Evolutionary conservation across 64 coral and sea anemone genomes (phyloP).

Genomic region (Exaiptasia diaphana): DNA sequence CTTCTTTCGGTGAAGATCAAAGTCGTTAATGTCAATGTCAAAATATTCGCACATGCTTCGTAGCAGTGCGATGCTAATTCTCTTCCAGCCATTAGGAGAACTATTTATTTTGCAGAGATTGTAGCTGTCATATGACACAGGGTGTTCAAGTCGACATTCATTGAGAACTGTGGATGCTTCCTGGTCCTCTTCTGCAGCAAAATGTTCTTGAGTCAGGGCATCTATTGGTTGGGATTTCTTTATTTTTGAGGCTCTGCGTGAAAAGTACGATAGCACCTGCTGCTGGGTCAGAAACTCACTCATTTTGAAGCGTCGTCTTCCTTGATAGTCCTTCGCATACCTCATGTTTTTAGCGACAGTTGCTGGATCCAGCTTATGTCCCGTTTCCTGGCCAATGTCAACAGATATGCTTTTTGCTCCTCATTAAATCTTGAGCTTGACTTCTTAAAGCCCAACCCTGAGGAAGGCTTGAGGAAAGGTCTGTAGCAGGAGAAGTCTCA

Average conservation of each 20-base stretch:
- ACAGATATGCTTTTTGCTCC: too few relatives aligned
- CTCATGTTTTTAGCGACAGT: slow-evolving; percentile 30
- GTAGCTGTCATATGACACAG: too few relatives aligned
- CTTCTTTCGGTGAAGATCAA: too few relatives aligned
- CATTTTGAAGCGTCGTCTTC: neutral
- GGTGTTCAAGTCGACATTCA: neutral
- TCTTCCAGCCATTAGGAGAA: too few relatives aligned
- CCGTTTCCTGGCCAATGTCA: neutral
- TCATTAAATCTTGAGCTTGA: too few relatives aligned
- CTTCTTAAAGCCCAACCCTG: too few relatives aligned
- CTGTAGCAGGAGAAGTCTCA: neutral
- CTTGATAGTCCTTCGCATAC: neutral
- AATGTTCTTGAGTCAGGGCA: neutral
- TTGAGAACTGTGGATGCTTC: neutral
- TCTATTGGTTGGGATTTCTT: slow-evolving; percentile 1
- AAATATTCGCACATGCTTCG: too few relatives aligned
- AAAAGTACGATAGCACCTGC: slow-evolving; percentile 8
- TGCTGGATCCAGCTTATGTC: slow-evolving; percentile 10
- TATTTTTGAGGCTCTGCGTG: neutral
- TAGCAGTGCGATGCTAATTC: too few relatives aligned
- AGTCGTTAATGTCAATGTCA: too few relatives aligned
- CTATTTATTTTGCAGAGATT: too few relatives aligned
- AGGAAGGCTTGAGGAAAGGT: too few relatives aligned
- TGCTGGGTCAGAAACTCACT: neutral
- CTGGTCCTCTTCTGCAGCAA: neutral